Evolutionary conservation across 1,140 invertebrate genomes (phyloP).

Genomic region (Caenorhabditis remanei): DNA sequence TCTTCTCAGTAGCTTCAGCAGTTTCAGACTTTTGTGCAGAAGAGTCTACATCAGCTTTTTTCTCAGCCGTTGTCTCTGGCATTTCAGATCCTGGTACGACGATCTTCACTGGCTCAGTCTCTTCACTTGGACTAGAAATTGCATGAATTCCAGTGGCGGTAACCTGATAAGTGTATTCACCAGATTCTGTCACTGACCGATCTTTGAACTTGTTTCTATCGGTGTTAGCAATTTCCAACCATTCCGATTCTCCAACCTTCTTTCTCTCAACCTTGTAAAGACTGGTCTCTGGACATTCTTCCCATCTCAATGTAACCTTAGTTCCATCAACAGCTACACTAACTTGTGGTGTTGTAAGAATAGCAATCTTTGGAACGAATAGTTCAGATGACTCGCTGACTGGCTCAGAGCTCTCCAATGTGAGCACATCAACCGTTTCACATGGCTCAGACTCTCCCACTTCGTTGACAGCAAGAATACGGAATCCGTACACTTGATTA

Average conservation of each 20-base stretch:
- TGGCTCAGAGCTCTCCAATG: conserved; percentile 49
- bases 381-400: conserved; percentile 56
- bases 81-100: conserved; percentile 26
- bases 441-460: conserved; percentile 92
- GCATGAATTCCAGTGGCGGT: conserved; percentile 62
- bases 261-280: conserved; percentile 61
- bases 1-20: neutral
- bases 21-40: neutral
- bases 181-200: conserved; percentile 59
- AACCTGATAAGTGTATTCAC: conserved; percentile 68
- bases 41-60: neutral
- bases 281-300: conserved; percentile 59
- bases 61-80: conserved; percentile 4
- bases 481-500: conserved; percentile 94
- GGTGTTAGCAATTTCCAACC: conserved; percentile 67
- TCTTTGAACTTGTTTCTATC: conserved; percentile 62
- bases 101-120: conserved; percentile 51
- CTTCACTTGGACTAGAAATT: conserved; percentile 56
- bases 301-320: conserved; percentile 66
- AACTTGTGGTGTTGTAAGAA: conserved; percentile 57
- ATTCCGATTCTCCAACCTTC: conserved; percentile 50
- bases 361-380: conserved; percentile 47
- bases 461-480: conserved; percentile 95
- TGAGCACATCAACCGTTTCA: conserved; percentile 86
- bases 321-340: conserved; percentile 56